phyloP scores from a whole-genome alignment of 2,797 vertebrate species.

The Notoglanidium macrostoma region DNA sequence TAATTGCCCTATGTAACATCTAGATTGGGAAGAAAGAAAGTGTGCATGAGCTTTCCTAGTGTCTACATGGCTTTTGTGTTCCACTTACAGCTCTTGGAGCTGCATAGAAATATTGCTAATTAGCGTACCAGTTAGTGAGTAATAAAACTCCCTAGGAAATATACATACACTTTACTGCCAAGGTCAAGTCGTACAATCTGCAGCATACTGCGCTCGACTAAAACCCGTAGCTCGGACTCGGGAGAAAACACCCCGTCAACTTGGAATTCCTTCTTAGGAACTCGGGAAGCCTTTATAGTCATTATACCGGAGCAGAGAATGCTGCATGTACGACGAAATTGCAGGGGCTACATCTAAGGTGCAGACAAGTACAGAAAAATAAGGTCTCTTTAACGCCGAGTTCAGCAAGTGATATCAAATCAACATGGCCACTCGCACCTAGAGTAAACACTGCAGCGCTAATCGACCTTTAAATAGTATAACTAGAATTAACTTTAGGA shows the following conservation, averaged over 20 bases:
- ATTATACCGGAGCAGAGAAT: too few species aligned
- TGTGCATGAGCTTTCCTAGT: neutral
- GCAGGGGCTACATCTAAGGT: too few species aligned
- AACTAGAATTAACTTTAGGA: neutral
- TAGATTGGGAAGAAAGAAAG: neutral
- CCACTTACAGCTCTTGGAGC: neutral
- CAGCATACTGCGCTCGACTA: neutral
- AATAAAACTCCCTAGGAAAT: neutral
- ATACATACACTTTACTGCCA: neutral
- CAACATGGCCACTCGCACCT: neutral
- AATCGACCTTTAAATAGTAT: neutral
- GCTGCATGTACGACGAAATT: too few species aligned
- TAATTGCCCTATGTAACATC: neutral
- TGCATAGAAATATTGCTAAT: neutral
- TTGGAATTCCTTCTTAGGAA: neutral
- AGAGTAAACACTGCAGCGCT: neutral
- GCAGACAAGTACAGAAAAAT: too few species aligned
- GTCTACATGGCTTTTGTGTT: neutral
- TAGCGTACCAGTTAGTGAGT: neutral
- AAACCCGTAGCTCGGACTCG: neutral
- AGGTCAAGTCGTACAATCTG: neutral
- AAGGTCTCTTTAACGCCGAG: neutral
- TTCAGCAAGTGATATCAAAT: neutral
- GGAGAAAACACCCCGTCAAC: neutral
- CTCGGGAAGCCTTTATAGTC: neutral